Conservation (phyloP, 2,888 invertebrate genomes). For the Orthonevra nobilis region DNA sequence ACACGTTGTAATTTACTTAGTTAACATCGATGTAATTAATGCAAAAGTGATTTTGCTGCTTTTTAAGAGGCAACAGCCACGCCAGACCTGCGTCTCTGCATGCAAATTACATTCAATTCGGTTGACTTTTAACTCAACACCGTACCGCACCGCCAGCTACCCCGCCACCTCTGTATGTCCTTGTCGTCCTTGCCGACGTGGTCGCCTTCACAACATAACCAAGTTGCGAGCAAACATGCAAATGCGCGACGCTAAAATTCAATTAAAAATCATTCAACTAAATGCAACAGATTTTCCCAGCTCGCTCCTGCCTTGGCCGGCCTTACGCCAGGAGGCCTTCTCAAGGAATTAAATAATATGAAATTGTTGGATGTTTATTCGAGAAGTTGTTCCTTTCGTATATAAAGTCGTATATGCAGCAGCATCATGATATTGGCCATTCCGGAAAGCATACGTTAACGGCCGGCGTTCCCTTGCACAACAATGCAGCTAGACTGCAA, state of each 20-base stretch:
- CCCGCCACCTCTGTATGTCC: background rate
- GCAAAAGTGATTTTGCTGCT: constrained; percentile 50
- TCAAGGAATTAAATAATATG: constrained; percentile 51
- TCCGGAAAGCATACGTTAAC: background rate
- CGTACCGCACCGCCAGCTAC: too few relatives aligned
- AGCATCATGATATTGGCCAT: constrained; percentile 19
- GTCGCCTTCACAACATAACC: constrained; percentile 9
- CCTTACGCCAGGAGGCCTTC: constrained; percentile 10
- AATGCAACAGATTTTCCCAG: constrained; percentile 55
- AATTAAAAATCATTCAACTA: constrained; percentile 62
- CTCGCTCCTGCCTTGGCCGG: background rate
- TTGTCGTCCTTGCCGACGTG: background rate
- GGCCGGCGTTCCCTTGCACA: background rate
- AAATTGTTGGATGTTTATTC: constrained; percentile 47
- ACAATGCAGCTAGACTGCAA: constrained; percentile 18
- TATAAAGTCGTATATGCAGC: too few relatives aligned
- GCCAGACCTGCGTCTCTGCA: constrained; percentile 25
- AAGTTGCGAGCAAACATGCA: constrained; percentile 45
- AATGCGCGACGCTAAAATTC: constrained; percentile 53
- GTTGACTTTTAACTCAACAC: constrained; percentile 31
- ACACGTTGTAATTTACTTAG: constrained; percentile 62
- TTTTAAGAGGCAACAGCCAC: constrained; percentile 32
- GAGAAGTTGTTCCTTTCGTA: constrained; percentile 27
- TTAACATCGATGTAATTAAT: constrained; percentile 60
- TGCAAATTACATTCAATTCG: constrained; percentile 32